Base-by-base conservation (phyloP, 1,140 invertebrate species). In the Harlomillsia oculata region DNA sequence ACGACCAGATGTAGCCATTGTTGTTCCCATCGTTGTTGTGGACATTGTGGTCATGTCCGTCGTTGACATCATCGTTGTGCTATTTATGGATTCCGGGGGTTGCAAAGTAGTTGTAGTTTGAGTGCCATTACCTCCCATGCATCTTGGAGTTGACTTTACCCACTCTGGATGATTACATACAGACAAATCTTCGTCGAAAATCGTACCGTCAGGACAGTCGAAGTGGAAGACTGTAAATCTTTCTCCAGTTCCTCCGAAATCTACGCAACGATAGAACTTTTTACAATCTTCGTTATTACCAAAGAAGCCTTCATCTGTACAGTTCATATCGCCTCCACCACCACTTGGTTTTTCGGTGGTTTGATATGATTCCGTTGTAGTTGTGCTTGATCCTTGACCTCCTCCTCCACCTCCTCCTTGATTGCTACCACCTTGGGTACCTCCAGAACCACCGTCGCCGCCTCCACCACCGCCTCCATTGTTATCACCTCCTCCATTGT, bases 211-310 rank as follows among this genome's bases (percentile, higher is more conserved):
- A 2, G 67, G 67, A 55, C 72, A 73, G 23, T 65, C 62, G 53
- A 72, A 74, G 14, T 69, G 65, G 52, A 69, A 73, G 5, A 79
- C 70, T 32, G 76, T 77, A 61, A 77, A 80, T 25, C 77, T 75
- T 54, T 82, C 77, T 25, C 78, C 80, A 61, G 79, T 76, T 1
- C 70, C 69, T 51, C 69, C 66, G 66, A 70, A 74, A 59, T 76
- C 73, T n/a, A 86, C 84, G 43, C 71, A 72, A 13, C 68, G 59
- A 37, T 67, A 68, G 43, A 68, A 67, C 26, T 63, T 62, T 43
- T 75, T 76, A 67, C 84, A 87, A 36, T 79, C 71, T n/a, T 72
- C 70, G 25, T 76, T 76, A 71, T 84, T 70, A 5, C 79, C 77
- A 67, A 78, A 82, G 64, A 78, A 85, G 26, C 84, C 84, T 64